Base-by-base conservation (phyloP, 2,113 vertebrate genomes). In the Hymenochirus boettgeri region DNA sequence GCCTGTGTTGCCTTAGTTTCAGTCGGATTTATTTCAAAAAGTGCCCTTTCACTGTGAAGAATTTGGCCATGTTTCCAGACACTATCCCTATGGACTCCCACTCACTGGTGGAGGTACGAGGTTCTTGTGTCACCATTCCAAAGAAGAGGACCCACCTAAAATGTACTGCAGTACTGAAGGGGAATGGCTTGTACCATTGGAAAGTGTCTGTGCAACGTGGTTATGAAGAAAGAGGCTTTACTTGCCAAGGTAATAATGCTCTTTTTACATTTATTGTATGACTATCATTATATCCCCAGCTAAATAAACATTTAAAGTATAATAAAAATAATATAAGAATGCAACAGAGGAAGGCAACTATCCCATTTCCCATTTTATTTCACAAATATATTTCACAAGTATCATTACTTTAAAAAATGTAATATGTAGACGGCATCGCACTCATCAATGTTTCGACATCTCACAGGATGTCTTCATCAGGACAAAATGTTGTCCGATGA, bases 101-200 rank as follows among this genome's bases (percentile, higher is more conserved):
- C 74, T 97, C 96, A 1, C 73, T 99, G 77, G 96, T 99, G 85
- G 96, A 99, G 80, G 96, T 99, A 63, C 83, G 88, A 73, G 96
- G 96, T 71, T 94, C 85, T 55, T 99, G 96, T 67, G 95, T 99
- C 83, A 99, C 79, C 90, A 97, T 79, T 99, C 96, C 70, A 95
- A 91, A 85, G 95, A 98, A 77, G 95, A 98, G 74, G 96, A 99
- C 50, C 86, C 91, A 12, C 96, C 96, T 46, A 90, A 90, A 85
- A 99, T 99, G 96, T 99, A 96, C 82, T 99, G 96, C 85, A 98
- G 95, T 75, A 97, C 95, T 0, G 96, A 99, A 66, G 96, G 96
- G 1, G 96, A 99, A 81, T 99, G 96, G 96, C 92, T 99, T 1
- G 96, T 99, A 57, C 96, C 57, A 99, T 99, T 47, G 96, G 96